These are phyloP conservation scores for Caenorhabditis sp. DNA, from an alignment of 2,888 invertebrate genomes.

Conservation along the genomic window DNA sequence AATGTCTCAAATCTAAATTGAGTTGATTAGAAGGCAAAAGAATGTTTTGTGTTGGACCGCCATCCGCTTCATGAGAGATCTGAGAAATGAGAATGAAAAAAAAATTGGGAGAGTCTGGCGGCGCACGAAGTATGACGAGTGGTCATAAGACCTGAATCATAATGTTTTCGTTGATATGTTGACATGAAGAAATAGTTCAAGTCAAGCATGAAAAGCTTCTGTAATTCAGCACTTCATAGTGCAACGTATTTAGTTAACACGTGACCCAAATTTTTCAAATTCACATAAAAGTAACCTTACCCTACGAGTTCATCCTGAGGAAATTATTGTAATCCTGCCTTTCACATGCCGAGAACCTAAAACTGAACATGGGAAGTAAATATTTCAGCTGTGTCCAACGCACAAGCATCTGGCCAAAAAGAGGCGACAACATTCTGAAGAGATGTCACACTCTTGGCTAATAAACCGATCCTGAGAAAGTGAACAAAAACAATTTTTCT, in stretches of 20 bases:
- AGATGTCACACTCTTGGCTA: conserved; percentile 58
- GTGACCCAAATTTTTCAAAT: too few species aligned
- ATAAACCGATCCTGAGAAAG: conserved; percentile 46
- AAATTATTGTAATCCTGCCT: neutral
- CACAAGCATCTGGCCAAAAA: conserved; percentile 31
- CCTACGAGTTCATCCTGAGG: neutral
- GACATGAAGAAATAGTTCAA: too few species aligned
- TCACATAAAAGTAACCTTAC: too few species aligned
- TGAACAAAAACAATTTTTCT: conserved; percentile 9
- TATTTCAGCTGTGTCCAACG: conserved; percentile 35
- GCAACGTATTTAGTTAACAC: too few species aligned
- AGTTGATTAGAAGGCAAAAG: conserved; percentile 27
- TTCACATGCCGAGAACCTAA: neutral
- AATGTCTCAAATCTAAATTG: conserved; percentile 38
- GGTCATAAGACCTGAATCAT: too few species aligned
- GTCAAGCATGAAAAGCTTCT: too few species aligned
- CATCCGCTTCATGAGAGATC: neutral
- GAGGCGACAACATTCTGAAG: conserved; percentile 32
- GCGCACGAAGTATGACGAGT: too few species aligned
- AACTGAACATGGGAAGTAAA: conserved; percentile 27
- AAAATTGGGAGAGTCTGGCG: neutral
- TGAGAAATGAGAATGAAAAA: conserved; percentile 3
- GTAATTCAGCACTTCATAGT: too few species aligned
- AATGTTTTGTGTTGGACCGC: neutral
- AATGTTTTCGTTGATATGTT: too few species aligned